Conservation (phyloP, 2,113 vertebrate genomes). For the Rhabdomys dilectus region DNA sequence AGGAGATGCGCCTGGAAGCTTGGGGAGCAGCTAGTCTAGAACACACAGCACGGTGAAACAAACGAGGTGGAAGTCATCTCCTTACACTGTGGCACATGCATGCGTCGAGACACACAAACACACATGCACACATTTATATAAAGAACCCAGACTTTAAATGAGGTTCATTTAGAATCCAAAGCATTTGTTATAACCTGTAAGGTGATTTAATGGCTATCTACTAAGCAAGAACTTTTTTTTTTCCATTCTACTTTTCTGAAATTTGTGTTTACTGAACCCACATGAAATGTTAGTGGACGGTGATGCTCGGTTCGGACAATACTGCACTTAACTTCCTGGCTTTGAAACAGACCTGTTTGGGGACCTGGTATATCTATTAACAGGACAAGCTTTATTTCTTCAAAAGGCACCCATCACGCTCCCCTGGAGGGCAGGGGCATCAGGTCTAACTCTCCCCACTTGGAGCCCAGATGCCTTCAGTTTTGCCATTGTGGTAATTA, state of each 20-base stretch:
- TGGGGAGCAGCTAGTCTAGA: neutral
- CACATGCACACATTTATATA: neutral
- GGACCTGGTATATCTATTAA: neutral
- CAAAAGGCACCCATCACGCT: neutral
- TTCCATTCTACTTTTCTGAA: constrained; percentile 14
- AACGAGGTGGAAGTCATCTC: no score
- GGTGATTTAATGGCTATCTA: constrained; percentile 8
- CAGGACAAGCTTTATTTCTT: neutral
- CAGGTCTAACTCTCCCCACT: neutral
- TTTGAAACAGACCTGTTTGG: neutral
- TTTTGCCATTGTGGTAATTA: neutral
- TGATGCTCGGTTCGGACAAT: neutral
- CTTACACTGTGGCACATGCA: neutral
- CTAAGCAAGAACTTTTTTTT: neutral
- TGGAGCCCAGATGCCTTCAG: neutral
- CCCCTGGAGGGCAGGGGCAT: neutral
- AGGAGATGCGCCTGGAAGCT: neutral
- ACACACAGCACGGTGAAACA: no score
- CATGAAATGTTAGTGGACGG: neutral
- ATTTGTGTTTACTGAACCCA: neutral
- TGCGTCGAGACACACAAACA: neutral
- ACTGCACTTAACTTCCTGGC: constrained; percentile 2
- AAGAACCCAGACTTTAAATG: constrained; percentile 52
- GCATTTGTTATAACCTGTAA: neutral
- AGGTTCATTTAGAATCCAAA: constrained; percentile 41